Base-by-base conservation (phyloP, 2,797 vertebrate species). In the Fundulus diaphanus region DNA sequence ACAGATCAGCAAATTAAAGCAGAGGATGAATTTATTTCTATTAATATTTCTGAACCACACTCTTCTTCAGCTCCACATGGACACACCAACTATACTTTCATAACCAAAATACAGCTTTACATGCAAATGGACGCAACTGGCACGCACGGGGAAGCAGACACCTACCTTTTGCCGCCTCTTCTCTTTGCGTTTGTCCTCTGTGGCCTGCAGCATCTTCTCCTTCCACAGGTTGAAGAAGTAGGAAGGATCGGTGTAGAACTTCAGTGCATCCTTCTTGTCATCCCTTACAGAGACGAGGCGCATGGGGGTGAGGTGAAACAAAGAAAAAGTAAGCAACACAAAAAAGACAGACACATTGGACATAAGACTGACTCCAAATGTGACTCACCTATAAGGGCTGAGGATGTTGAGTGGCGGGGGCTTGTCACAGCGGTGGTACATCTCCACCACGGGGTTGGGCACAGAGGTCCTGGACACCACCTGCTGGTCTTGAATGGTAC, bases 161-260 rank as follows among this genome's bases (percentile, higher is more conserved):
- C 72, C n/a, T 2, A 97, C 97, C 96, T 97, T 97, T 90, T 98
- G 97, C 63, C 96, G 93, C 72, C 97, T 93, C 87, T 97, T 97
- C 92, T 97, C 97, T 89, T 98, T 98, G 79, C 97, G 95, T 73
- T 97, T 98, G 89, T 98, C 96, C 74, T 98, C 97, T 0, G 97
- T 98, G 0, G 96, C 97, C 93, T 98, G 97, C 81, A 98, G 92
- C 97, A 98, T 97, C 89, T 98, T 98, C 93, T 98, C 97, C 77
- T 97, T 97, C 97, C 97, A 98, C 78, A 98, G 90, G 90, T 95
- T 97, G 85, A 98, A 98, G 95, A 98, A 98, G 92, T 98, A 98
- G 0, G 97, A 98, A 1, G 97, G 96, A 83, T 97, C 96, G 0
- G 97, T 97, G 93, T 98, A 98, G 91, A 98, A 98, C 87, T 97